Percentiles rank a stretch among this genome's conserved stretches.
Conservation (phyloP, 2,888 invertebrate genomes). For the Drosophila vallismaia region DNA sequence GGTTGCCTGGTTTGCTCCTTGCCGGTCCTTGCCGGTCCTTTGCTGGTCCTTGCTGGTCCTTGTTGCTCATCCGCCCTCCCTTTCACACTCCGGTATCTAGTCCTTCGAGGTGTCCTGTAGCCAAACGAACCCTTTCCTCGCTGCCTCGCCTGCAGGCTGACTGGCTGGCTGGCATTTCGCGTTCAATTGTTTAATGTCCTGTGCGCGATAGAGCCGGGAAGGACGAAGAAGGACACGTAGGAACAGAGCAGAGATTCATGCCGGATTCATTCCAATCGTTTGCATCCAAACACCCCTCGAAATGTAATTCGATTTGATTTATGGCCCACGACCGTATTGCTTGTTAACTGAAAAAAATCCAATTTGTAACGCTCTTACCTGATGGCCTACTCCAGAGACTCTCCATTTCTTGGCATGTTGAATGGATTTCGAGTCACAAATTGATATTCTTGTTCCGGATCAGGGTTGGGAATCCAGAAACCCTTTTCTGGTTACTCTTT, state of each 20-base stretch:
- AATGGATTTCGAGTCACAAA: too few relatives aligned
- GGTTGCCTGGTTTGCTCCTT: conserved; percentile 16
- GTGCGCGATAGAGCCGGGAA: conserved; percentile 1
- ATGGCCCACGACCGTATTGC: not conserved
- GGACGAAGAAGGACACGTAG: not conserved
- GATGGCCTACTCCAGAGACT: too few relatives aligned
- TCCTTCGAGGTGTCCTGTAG: conserved; percentile 59
- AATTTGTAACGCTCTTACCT: not conserved
- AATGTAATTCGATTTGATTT: not conserved
- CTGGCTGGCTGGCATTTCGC: conserved; percentile 29
- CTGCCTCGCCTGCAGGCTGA: not conserved
- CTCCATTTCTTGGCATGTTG: too few relatives aligned
- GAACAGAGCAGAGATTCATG: not conserved
- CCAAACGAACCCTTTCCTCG: conserved; percentile 12
- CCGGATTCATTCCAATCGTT: not conserved
- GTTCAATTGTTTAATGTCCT: conserved; percentile 70
- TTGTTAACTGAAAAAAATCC: not conserved
- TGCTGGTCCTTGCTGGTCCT: not conserved
- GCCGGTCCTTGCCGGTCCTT: conserved; percentile 10
- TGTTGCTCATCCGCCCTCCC: conserved; percentile 4
- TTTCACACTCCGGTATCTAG: conserved; percentile 27
- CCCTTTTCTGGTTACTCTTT: too few relatives aligned
- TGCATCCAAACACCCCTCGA: not conserved
- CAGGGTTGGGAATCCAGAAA: too few relatives aligned
- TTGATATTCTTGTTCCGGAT: too few relatives aligned